Percentiles rank a stretch among this genome's conserved stretches.
Conservation (phyloP, 1,140 invertebrate species). For the Zophobas atratus region DNA sequence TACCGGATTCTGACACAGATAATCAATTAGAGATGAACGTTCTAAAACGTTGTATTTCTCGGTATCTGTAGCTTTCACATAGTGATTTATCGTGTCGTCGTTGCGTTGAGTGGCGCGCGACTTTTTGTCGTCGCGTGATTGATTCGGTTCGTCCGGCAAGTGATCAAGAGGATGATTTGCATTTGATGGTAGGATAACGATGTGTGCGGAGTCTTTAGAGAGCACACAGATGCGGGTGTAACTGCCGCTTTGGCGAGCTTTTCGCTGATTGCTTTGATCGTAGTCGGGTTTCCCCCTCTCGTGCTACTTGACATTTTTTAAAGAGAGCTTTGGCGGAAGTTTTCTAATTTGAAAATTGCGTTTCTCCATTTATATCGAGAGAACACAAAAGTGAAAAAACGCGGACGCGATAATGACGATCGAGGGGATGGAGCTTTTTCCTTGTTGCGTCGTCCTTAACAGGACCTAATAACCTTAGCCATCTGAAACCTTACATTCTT, state of each 20-base stretch:
- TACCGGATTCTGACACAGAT: slow-evolving; percentile 2
- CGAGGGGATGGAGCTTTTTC: neutral
- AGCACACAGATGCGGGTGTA: slow-evolving; percentile 10
- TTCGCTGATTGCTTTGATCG: slow-evolving; percentile 34
- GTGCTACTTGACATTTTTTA: neutral
- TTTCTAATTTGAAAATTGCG: slow-evolving; percentile 32
- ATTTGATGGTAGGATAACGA: slow-evolving; percentile 46
- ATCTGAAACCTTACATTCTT: neutral
- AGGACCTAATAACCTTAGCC: slow-evolving; percentile 10
- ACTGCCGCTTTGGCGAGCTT: slow-evolving; percentile 12
- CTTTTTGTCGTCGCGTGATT: slow-evolving; percentile 5
- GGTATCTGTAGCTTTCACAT: neutral
- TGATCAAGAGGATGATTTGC: slow-evolving; percentile 41
- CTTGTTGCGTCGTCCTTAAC: slow-evolving; percentile 9
- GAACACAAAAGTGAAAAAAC: neutral
- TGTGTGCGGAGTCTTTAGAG: slow-evolving; percentile 30
- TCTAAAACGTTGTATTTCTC: neutral
- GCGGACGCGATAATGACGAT: slow-evolving; percentile 12
- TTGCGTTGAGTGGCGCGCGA: neutral
- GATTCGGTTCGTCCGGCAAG: slow-evolving; percentile 16
- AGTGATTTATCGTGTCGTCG: slow-evolving; percentile 9
- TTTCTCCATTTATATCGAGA: neutral
- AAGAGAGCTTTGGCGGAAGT: neutral
- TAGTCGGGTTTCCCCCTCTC: neutral
- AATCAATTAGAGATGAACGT: slow-evolving; percentile 7